A percentile compares a stretch with the other conserved stretches of the same genome.
These are phyloP conservation scores for Spheniscus humboldti DNA, from an alignment of 2,797 vertebrate species.

Conservation along the genomic window DNA sequence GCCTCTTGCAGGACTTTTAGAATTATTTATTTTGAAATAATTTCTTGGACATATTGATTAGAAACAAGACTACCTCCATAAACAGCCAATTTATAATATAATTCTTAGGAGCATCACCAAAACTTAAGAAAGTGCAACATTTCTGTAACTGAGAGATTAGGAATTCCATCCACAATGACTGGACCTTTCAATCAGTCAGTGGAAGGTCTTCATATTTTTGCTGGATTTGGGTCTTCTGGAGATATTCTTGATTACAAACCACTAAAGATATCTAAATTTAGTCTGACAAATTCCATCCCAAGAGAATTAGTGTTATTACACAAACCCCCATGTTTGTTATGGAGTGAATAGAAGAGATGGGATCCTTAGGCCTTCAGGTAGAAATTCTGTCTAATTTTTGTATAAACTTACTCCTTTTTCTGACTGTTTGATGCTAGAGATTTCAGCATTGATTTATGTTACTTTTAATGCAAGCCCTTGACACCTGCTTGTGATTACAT, in stretches of 20 bases:
- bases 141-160: background rate
- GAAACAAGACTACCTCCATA: background rate
- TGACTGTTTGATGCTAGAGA: background rate
- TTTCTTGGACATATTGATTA: background rate
- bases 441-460: background rate
- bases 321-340: background rate
- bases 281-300: background rate
- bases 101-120: background rate
- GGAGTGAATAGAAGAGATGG: background rate
- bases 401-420: background rate
- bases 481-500: background rate
- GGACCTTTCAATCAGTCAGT: background rate
- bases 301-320: background rate
- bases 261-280: background rate
- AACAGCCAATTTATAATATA: background rate
- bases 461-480: background rate
- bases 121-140: background rate
- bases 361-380: background rate
- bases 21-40: background rate
- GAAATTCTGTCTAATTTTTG: background rate
- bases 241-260: background rate
- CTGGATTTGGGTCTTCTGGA: background rate
- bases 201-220: background rate
- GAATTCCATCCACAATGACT: background rate
- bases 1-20: background rate